Evolutionary conservation across 1,140 invertebrate species (phyloP).

Genomic region (Ladona fulva): DNA sequence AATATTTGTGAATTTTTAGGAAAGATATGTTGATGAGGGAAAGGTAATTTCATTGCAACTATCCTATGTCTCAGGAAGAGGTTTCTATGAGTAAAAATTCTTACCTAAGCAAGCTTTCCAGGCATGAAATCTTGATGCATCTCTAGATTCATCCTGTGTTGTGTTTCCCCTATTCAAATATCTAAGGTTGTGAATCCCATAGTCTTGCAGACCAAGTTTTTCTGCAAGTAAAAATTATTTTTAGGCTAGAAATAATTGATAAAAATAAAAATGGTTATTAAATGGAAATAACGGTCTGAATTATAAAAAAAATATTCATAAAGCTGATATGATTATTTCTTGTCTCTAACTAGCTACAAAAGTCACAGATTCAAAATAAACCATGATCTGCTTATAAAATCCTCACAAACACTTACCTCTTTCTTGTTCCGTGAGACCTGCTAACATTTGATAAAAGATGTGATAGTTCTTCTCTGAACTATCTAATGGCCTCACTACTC

Average conservation of each 20-base stretch:
- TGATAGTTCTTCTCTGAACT: slow-evolving; percentile 88
- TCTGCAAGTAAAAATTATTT: slow-evolving; percentile 30
- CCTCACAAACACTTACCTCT: slow-evolving; percentile 43
- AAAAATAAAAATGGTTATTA: not conserved
- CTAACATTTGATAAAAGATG: slow-evolving; percentile 95
- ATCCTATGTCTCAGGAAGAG: too few relatives aligned
- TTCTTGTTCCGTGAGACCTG: slow-evolving; percentile 78
- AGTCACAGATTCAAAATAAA: not conserved
- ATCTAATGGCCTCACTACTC: slow-evolving; percentile 73
- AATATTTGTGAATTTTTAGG: too few relatives aligned
- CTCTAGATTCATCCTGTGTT: slow-evolving; percentile 64
- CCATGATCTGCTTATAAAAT: slow-evolving; percentile 11
- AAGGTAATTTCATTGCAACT: too few relatives aligned
- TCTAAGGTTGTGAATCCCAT: slow-evolving; percentile 64
- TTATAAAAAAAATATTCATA: too few relatives aligned
- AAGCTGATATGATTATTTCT: too few relatives aligned
- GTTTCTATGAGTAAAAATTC: not conserved
- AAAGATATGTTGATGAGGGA: too few relatives aligned
- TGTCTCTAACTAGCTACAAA: too few relatives aligned
- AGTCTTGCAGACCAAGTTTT: slow-evolving; percentile 76
- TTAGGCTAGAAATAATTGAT: not conserved
- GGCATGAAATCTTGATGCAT: slow-evolving; percentile 65
- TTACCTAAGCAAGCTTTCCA: slow-evolving; percentile 80
- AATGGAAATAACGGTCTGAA: too few relatives aligned
- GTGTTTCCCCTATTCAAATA: slow-evolving; percentile 71